Base-by-base conservation (phyloP, 2,113 vertebrate genomes). In the Orthochromis indermauri region DNA sequence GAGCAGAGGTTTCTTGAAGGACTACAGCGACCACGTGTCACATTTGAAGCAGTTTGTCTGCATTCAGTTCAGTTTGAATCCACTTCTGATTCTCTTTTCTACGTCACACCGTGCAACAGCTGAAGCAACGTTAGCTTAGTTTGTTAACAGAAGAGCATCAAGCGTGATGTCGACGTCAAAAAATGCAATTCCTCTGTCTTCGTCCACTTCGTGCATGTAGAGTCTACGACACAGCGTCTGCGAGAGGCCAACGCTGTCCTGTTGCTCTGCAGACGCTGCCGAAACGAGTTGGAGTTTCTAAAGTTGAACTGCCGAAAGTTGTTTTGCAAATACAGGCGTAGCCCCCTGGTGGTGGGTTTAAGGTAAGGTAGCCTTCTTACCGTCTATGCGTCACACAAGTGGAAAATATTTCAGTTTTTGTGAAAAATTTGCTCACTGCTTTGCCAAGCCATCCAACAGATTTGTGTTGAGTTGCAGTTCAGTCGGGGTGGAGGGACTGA, bases 151-250 rank as follows among this genome's bases (percentile, higher is more conserved):
- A 26, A 76, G 21, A 1, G 10, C 71, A 11, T 73, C 1, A 17
- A 26, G 68, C 1, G 1, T 26, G n/a, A 45, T 3, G 24, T 17
- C 1, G 5, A 71, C 10, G 40, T 76, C 4, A 0, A 8, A 26
- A 47, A 76, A 16, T 47, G 68, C 40, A 76, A 17, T 47, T 73
- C 68, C 4, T 47, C 21, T 2, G 8, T 42, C 1, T 73, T 10
- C 4, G 6, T 10, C 8, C 5, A 6, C 37, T 0, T 73, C 0
- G n/a, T 73, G 21, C 68, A 73, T 4, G 21, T 73, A 26, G 2
- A 16, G 5, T 45, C 40, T 0, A 73, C 1, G 5, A 45, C 21
- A 37, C 19, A 8, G 35, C 3, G 1, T 40, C n/a, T 1, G 63
- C 1, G 11, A 68, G 63, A 14, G 19, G 0, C 5, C n/a, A 14